Conservation (phyloP, 2,888 invertebrate species). For the Volucella bombylans region DNA sequence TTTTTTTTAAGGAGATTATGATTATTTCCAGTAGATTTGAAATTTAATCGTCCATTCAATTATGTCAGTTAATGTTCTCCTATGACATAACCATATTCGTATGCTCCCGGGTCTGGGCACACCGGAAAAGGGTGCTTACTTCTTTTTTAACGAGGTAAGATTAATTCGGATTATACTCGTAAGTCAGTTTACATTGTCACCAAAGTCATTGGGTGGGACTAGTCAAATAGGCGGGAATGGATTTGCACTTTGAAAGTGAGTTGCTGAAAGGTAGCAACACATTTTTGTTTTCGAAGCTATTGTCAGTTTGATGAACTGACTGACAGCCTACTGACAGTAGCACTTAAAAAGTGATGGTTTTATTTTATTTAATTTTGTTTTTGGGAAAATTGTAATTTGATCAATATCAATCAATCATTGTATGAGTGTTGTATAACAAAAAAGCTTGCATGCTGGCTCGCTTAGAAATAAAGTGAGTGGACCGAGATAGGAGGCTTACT, state of each 20-base stretch:
- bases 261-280: neutral
- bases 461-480: no score
- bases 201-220: conserved; percentile 15
- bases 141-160: conserved; percentile 2
- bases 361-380: no score
- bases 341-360: no score
- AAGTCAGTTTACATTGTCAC: conserved; percentile 34
- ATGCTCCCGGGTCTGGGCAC: neutral
- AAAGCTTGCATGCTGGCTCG: no score
- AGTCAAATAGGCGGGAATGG: neutral
- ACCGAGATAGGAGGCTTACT: no score
- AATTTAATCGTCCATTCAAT: conserved; percentile 55
- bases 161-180: conserved; percentile 36
- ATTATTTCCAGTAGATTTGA: conserved; percentile 59
- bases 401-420: no score
- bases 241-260: neutral
- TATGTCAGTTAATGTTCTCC: conserved; percentile 32
- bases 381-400: no score
- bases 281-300: no score
- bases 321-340: no score
- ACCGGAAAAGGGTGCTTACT: conserved; percentile 24
- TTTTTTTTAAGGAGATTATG: conserved; percentile 47
- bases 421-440: no score
- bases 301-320: no score
- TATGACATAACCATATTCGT: conserved; percentile 5